Evolutionary conservation across 2,888 invertebrate genomes (phyloP), one percentile per base, ranked within the genome.

Genomic region (Acanthacorydalis orientalis): DNA sequence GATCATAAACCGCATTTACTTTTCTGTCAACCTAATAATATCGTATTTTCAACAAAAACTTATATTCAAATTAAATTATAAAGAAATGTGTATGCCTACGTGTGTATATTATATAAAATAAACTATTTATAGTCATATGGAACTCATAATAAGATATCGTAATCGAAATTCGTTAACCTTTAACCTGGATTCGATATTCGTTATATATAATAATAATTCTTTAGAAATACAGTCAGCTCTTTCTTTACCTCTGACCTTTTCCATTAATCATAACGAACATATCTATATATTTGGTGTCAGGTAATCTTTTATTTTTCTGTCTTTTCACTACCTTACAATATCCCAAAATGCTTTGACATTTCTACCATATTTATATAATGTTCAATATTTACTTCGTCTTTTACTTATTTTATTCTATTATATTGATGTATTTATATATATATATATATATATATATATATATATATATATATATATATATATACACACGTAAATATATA

Each of bases 401-500:
- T n/a, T n/a, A n/a, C 11, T 34, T 34, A 34, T 34, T 40, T 11
- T 9, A 40, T 8, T 12, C 40, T 12, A 12, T 8, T 8, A 40
- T 12, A 11, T 11, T 40, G 10, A 40, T 12, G 8, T 8, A 40
- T 11, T 11, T 11, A 11, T 40, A 11, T 11, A 40, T 40, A 40
- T 11, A 40, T 11, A 11, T 40, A 12, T 40, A 40, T 40, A 41
- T 41, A 41, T 41, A 41, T 41, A 41, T 41, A 41, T 41, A 41
- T 41, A 41, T 41, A 41, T 41, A 41, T 41, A 41, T 41, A 41
- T 41, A 41, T 41, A 41, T 41, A 41, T 41, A 41, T 41, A 41
- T 41, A 41, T 41, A 41, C 8, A 41, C 8, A 41, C 8, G 8
- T 41, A 41, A 6, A 41, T 41, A 41, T 41, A 41, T 41, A 41